Base-by-base conservation (phyloP, 2,113 vertebrate genomes). In the Balaenoptera acutorostrata region DNA sequence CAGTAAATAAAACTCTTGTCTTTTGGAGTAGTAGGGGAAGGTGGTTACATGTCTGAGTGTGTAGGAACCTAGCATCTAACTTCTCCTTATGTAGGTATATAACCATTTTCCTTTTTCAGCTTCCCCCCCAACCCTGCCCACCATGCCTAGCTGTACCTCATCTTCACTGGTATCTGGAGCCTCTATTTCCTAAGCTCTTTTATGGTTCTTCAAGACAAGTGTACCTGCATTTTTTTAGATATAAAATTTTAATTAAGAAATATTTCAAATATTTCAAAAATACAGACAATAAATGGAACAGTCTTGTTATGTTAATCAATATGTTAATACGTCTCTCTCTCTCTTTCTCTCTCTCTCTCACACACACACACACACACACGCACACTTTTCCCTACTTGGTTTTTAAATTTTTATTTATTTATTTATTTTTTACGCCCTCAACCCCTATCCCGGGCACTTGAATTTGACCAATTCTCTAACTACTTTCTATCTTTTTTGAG, bases 211-310 rank as follows among this genome's bases (percentile, higher is more conserved):
- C 25, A 88, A 95, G 59, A 93, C 12, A 87, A 88, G 6, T 31
- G 23, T 52, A 69, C 8, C 44, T 82, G n/a, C 46, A 63, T n/a
- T 27, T 63, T 66, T 68, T 74, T 61, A 31, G 12, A 17, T 64
- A 95, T 88, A 90, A 93, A 95, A 18, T 55, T 89, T 95, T 90
- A 80, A 77, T 46, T 80, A 80, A 86, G 71, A 74, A 88, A 66
- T 75, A 84, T 93, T 94, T 92, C 44, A 95, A 95, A 75, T 90
- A 55, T 20, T 61, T 49, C 17, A 90, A 81, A 90, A 88, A 29
- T 63, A 90, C 33, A 93, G 46, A 63, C 55, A 21, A 68, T 36
- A 77, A 61, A 68, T 33, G 44, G 33, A 95, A 52, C 31, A 92
- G 74, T 29, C 36, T 89, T 69, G 2, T 61, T 25, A 31, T 29